Percentiles rank a stretch among this genome's conserved stretches.
Conservation (phyloP, 2,888 invertebrate species). For the Ecdyonurus torrentis region DNA sequence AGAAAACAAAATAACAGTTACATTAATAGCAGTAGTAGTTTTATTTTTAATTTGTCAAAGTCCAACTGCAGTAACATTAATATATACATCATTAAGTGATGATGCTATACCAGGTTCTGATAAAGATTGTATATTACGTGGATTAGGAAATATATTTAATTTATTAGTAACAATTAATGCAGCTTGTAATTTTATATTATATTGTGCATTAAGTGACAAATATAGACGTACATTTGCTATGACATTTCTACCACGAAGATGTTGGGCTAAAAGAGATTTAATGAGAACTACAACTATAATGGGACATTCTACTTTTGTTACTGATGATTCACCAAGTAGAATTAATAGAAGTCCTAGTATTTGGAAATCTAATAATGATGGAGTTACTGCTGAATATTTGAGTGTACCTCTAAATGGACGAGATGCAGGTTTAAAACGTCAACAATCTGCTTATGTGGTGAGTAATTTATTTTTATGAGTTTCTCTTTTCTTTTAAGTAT, state of each 20-base stretch:
- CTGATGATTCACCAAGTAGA: background rate
- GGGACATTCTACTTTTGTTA: background rate
- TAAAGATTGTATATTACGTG: constrained; percentile 27
- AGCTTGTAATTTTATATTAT: constrained; percentile 58
- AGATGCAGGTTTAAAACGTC: constrained; percentile 6
- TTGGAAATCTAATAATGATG: background rate
- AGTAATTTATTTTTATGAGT: constrained; percentile 1
- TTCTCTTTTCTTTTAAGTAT: no score
- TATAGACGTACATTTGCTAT: constrained; percentile 40
- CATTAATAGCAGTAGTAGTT: constrained; percentile 56
- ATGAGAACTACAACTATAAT: background rate
- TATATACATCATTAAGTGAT: constrained; percentile 30
- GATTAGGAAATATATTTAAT: constrained; percentile 56
- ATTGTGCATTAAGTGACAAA: constrained; percentile 57
- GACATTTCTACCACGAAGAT: constrained; percentile 20
- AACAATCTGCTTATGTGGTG: constrained; percentile 8
- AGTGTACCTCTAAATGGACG: background rate
- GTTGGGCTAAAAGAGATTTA: background rate
- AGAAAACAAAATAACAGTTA: constrained; percentile 57
- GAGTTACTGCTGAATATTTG: background rate
- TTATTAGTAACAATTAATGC: constrained; percentile 52
- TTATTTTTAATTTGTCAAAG: constrained; percentile 57
- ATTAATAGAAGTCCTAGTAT: background rate
- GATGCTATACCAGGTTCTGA: constrained; percentile 15
- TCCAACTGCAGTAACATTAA: constrained; percentile 42